Evolutionary conservation across 2,113 vertebrate species (phyloP).

Genomic region (Delphinapterus leucas): DNA sequence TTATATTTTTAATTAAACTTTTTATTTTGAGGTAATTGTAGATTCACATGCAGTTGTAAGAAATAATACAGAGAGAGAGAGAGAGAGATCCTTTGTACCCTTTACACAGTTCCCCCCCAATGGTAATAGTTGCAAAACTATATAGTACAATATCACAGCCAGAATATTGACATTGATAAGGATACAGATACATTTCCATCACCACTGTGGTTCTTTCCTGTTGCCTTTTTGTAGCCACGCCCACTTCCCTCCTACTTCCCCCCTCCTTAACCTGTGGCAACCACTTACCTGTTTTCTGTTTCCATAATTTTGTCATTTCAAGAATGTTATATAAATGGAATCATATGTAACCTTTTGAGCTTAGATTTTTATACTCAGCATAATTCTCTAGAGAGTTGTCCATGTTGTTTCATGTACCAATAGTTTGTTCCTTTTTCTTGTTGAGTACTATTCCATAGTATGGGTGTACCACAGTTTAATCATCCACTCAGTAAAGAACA

Average conservation of each 20-base stretch:
- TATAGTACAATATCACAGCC: background rate
- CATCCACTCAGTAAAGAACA: background rate
- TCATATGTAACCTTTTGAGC: background rate
- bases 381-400: background rate
- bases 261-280: background rate
- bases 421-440: conserved; percentile 18
- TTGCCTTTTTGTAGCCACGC: background rate
- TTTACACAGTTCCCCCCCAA: background rate
- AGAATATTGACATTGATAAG: background rate
- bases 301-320: background rate
- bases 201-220: background rate
- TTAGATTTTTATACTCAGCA: background rate
- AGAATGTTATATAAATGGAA: background rate
- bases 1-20: background rate
- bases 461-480: background rate
- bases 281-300: background rate
- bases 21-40: background rate
- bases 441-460: background rate
- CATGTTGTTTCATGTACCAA: background rate
- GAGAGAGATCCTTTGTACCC: background rate
- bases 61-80: background rate
- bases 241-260: background rate
- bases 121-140: background rate
- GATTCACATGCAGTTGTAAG: background rate
- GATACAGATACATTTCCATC: background rate